Percentiles rank a stretch among this genome's conserved stretches.
phyloP scores from a whole-genome alignment of 2,113 vertebrate species.

The Myotis lucifugus region DNA sequence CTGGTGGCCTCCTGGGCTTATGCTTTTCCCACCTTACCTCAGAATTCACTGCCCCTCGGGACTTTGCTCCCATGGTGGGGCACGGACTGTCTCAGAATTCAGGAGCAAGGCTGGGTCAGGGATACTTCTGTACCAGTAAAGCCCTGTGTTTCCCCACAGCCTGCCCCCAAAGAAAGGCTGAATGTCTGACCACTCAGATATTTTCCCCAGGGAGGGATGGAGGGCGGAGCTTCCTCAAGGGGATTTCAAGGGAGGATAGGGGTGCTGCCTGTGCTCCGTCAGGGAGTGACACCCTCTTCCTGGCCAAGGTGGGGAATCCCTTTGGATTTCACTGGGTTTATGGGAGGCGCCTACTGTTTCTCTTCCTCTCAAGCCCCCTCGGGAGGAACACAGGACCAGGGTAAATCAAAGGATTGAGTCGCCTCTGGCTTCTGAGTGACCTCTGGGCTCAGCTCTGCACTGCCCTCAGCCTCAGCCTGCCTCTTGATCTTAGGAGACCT shows the following conservation, averaged over 20 bases:
- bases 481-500: neutral
- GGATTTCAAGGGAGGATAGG: neutral
- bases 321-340: slow-evolving; percentile 34
- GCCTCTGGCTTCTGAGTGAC: neutral
- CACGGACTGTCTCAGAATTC: neutral
- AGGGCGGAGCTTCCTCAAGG: neutral
- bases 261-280: neutral
- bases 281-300: neutral
- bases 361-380: neutral
- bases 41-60: neutral
- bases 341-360: slow-evolving; percentile 15
- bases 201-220: neutral
- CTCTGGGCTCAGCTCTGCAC: neutral
- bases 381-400: neutral
- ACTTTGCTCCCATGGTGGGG: neutral
- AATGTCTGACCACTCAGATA: neutral
- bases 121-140: neutral
- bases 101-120: neutral
- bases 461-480: neutral
- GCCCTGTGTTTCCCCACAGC: neutral
- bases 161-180: neutral
- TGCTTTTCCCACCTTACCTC: neutral
- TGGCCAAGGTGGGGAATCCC: slow-evolving; percentile 45
- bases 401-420: neutral
- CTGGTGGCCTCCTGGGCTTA: neutral